Percentiles rank a stretch among this genome's conserved stretches.
Evolutionary conservation across 2,888 invertebrate genomes (phyloP).

Genomic region (Carabus problematicus): DNA sequence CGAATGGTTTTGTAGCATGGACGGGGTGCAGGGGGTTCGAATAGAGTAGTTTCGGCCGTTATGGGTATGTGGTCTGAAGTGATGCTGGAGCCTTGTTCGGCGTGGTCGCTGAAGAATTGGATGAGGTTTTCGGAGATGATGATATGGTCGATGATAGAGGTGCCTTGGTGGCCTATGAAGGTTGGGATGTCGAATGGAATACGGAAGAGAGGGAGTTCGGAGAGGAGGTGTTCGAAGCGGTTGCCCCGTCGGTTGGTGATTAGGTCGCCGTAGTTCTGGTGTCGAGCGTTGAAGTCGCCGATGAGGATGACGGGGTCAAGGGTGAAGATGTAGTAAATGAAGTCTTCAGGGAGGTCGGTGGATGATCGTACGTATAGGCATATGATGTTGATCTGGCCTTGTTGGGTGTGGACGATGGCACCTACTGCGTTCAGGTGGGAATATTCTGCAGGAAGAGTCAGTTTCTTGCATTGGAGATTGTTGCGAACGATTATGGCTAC

Average conservation of each 20-base stretch:
- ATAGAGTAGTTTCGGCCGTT: background rate
- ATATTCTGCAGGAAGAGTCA: background rate
- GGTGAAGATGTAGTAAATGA: background rate
- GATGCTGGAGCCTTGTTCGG: background rate
- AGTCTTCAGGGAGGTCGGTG: background rate
- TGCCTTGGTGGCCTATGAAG: background rate
- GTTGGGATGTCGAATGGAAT: background rate
- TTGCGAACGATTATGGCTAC: background rate
- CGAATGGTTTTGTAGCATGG: background rate
- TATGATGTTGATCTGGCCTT: background rate
- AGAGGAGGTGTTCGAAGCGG: background rate
- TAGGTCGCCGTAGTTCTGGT: background rate
- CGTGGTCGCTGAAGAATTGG: background rate
- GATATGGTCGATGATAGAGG: slow-evolving; percentile 5
- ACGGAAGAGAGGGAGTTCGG: background rate
- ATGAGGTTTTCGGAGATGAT: background rate
- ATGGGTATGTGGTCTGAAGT: background rate
- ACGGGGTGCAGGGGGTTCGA: background rate
- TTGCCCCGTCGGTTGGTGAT: background rate
- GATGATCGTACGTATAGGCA: background rate
- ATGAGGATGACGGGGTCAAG: background rate
- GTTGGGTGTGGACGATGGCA: background rate
- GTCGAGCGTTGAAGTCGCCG: slow-evolving; percentile 2
- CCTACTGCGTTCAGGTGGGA: background rate
- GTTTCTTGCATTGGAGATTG: no score